phyloP scores from a whole-genome alignment of 1,140 invertebrate species.

The Achroia grisella region DNA sequence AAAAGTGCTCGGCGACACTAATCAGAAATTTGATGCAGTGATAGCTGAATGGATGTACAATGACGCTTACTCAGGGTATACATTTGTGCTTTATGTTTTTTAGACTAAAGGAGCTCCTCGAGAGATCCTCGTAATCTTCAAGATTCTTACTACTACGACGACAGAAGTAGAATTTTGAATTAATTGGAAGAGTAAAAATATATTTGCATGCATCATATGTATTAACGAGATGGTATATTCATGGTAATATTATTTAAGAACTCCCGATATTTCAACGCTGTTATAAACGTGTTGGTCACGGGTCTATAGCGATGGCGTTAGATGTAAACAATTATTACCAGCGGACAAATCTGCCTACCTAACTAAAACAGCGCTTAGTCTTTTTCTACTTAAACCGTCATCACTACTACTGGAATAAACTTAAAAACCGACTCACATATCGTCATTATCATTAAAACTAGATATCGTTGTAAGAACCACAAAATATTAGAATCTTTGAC shows the following conservation, averaged over 20 bases:
- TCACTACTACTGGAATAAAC: no score
- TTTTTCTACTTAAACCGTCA: no score
- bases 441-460: neutral
- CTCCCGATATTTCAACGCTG: no score
- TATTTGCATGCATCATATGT: neutral
- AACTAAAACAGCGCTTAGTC: no score
- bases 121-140: neutral
- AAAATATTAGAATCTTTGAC: neutral
- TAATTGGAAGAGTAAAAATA: neutral
- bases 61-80: conserved; percentile 28
- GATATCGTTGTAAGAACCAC: neutral
- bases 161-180: neutral
- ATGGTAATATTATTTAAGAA: neutral
- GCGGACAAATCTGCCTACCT: no score
- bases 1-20: conserved; percentile 26
- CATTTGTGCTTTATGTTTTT: neutral
- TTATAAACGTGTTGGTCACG: no score
- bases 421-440: no score
- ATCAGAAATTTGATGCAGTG: conserved; percentile 28
- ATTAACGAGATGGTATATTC: neutral
- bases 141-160: neutral
- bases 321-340: no score
- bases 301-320: no score
- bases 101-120: no score
- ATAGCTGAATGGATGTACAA: conserved; percentile 39